Conservation (phyloP, 2,797 vertebrate genomes). For the Pipistrellus nathusii region DNA sequence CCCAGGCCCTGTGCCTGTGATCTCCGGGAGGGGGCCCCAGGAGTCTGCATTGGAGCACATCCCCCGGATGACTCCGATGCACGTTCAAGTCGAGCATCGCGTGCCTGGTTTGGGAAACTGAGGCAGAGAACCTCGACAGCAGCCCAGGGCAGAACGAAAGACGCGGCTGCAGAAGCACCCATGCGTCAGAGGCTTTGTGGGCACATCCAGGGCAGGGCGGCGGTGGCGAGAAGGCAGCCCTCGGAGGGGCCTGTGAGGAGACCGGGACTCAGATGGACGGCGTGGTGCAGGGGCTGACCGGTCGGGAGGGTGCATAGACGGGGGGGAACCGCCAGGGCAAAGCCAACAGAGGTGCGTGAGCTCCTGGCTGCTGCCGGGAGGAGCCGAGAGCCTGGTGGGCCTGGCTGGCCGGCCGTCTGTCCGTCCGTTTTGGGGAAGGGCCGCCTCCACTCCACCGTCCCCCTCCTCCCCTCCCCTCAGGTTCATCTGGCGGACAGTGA, state of each 20-base stretch:
- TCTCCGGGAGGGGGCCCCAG: neutral
- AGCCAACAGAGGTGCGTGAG: neutral
- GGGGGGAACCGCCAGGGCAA: neutral
- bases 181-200: neutral
- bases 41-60: neutral
- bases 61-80: neutral
- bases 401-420: neutral
- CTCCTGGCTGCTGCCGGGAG: neutral
- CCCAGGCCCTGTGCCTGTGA: neutral
- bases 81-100: neutral
- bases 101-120: neutral
- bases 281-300: no score
- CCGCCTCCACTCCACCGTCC: neutral
- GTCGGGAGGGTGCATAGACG: neutral
- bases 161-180: neutral
- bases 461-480: constrained; percentile 86
- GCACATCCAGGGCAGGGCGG: neutral
- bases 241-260: neutral
- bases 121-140: neutral
- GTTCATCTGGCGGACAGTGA: constrained; percentile 96
- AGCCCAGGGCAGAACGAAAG: neutral
- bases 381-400: neutral
- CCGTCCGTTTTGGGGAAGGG: neutral
- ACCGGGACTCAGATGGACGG: neutral
- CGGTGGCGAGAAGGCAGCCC: no score